phyloP scores from a whole-genome alignment of 2,113 vertebrate genomes.

The Corythornis cristatus region DNA sequence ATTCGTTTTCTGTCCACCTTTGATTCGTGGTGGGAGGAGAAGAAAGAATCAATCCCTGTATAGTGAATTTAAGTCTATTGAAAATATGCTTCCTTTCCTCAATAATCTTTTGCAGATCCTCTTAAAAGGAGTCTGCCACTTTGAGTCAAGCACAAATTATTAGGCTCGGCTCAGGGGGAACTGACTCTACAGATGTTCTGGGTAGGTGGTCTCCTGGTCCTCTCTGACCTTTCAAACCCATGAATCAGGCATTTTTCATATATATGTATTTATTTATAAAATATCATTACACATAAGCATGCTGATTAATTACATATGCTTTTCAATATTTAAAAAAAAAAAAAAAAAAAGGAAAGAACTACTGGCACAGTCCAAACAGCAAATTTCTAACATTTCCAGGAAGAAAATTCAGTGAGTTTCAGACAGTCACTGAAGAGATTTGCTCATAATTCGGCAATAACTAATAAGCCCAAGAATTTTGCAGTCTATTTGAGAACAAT shows the following conservation, averaged over 20 bases:
- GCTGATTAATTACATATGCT: constrained; percentile 27
- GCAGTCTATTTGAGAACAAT: constrained; percentile 74
- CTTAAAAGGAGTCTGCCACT: constrained; percentile 38
- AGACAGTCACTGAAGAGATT: constrained; percentile 38
- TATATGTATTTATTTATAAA: constrained; percentile 44
- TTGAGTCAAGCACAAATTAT: constrained; percentile 39
- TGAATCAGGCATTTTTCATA: constrained; percentile 27
- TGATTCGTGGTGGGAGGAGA: not conserved
- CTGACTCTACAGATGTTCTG: constrained; percentile 39
- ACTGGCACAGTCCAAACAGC: not conserved
- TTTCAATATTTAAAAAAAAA: not conserved
- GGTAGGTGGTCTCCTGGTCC: constrained; percentile 38
- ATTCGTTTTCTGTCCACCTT: not conserved
- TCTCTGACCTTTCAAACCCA: constrained; percentile 29
- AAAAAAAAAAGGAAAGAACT: not conserved
- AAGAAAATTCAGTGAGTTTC: not conserved
- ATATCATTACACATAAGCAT: constrained; percentile 4
- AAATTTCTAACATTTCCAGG: constrained; percentile 36
- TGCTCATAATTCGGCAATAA: constrained; percentile 58
- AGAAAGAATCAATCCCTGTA: not conserved
- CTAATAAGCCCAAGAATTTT: constrained; percentile 61
- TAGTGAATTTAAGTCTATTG: constrained; percentile 15
- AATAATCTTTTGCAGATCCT: constrained; percentile 54
- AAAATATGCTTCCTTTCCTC: constrained; percentile 38
- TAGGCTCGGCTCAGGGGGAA: constrained; percentile 2